Percentiles rank a stretch among this genome's conserved stretches.
Conservation (phyloP, 1,140 invertebrate species). For the Bombus vancouverensis region DNA sequence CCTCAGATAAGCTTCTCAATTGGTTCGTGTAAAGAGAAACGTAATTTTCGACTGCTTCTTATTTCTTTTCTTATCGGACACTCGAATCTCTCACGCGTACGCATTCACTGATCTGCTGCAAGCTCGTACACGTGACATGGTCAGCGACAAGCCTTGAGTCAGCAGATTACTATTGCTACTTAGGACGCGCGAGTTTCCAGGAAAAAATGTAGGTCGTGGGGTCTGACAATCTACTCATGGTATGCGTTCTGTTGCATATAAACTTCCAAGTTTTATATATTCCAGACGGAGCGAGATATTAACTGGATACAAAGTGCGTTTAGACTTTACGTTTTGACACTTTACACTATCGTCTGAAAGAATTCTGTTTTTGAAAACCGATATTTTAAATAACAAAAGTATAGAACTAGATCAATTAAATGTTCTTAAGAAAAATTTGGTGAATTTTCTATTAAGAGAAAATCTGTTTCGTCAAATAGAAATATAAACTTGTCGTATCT, state of each 20-base stretch:
- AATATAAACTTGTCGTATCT: neutral
- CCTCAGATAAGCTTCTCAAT: neutral
- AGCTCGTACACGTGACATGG: neutral
- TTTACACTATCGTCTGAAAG: neutral
- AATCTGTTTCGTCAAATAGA: too few relatives aligned
- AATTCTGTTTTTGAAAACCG: neutral
- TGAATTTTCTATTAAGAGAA: too few relatives aligned
- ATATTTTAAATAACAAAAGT: neutral
- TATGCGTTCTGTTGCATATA: neutral
- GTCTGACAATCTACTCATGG: neutral
- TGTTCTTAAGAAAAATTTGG: too few relatives aligned
- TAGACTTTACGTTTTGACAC: too few relatives aligned
- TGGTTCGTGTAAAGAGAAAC: neutral
- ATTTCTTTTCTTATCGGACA: neutral
- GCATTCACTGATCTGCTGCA: neutral
- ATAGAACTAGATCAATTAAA: too few relatives aligned
- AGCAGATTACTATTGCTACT: too few relatives aligned
- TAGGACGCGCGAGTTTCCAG: too few relatives aligned
- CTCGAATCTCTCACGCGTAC: neutral
- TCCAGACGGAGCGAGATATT: neutral
- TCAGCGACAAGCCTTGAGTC: neutral
- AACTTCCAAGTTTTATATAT: neutral
- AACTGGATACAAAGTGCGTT: neutral
- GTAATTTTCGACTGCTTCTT: neutral
- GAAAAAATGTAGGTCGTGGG: neutral